Evolutionary conservation across 2,113 vertebrate species (phyloP).

Genomic region (Ctenomys sociabilis): DNA sequence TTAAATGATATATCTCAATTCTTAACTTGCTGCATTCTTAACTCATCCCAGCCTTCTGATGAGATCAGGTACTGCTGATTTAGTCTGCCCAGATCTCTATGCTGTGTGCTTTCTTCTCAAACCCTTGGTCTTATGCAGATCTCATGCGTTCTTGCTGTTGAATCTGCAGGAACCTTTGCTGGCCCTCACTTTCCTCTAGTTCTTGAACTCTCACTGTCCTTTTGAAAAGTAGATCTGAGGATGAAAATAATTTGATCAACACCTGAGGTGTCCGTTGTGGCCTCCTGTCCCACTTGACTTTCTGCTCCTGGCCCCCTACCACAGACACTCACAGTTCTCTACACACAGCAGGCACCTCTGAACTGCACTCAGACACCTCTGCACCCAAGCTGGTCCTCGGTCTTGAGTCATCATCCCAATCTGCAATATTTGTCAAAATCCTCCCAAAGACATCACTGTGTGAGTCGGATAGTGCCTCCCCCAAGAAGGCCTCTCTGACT

Average conservation of each 20-base stretch:
- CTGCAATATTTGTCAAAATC: not conserved
- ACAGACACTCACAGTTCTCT: not conserved
- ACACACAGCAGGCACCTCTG: not conserved
- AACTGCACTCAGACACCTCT: too few species aligned
- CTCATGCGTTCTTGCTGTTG: not conserved
- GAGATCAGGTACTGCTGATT: not conserved
- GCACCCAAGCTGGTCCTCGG: not conserved
- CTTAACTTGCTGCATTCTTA: not conserved
- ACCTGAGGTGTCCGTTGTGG: too few species aligned
- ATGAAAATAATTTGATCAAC: not conserved
- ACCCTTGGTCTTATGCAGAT: not conserved
- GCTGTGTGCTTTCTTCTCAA: not conserved
- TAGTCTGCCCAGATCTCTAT: not conserved
- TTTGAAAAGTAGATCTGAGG: not conserved
- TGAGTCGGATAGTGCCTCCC: not conserved
- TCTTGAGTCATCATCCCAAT: not conserved
- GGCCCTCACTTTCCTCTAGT: not conserved
- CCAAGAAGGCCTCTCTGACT: not conserved
- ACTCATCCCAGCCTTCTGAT: too few species aligned
- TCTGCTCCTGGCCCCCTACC: not conserved
- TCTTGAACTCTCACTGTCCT: not conserved
- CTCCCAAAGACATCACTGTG: not conserved
- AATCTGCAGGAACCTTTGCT: not conserved
- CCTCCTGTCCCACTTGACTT: not conserved
- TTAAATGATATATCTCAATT: not conserved